Conservation (phyloP, 2,888 invertebrate species). For the Xestia sexstrigata region DNA sequence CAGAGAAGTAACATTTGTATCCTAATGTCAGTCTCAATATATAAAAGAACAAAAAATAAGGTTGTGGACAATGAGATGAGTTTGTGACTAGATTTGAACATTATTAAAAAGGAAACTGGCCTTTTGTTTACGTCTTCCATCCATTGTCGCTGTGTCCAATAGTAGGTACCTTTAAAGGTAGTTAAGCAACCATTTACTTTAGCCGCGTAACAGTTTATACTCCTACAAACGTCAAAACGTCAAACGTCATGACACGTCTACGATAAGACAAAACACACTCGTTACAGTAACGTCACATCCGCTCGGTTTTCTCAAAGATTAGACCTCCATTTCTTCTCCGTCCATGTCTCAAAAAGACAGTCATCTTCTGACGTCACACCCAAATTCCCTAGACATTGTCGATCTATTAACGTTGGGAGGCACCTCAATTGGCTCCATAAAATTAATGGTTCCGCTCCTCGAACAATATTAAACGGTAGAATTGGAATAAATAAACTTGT, state of each 20-base stretch:
- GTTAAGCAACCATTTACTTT: background rate
- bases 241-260: background rate
- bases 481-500: conserved; percentile 41
- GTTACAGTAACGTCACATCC: background rate
- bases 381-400: conserved; percentile 36
- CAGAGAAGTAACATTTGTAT: background rate
- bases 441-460: conserved; percentile 43
- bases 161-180: background rate
- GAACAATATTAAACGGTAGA: conserved; percentile 37
- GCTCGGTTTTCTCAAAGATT: too few species aligned
- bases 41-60: background rate
- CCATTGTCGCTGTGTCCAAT: background rate
- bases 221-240: background rate
- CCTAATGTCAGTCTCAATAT: background rate
- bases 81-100: background rate
- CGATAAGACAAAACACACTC: background rate
- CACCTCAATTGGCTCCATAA: conserved; percentile 41
- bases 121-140: background rate
- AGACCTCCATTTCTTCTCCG: conserved; percentile 5
- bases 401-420: conserved; percentile 28
- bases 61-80: background rate
- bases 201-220: background rate
- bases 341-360: conserved; percentile 1
- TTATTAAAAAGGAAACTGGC: background rate
- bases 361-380: conserved; percentile 19